A percentile compares a stretch with the other conserved stretches of the same genome.
phyloP scores from a whole-genome alignment of 2,113 vertebrate species.

The Halcyon malimbica region DNA sequence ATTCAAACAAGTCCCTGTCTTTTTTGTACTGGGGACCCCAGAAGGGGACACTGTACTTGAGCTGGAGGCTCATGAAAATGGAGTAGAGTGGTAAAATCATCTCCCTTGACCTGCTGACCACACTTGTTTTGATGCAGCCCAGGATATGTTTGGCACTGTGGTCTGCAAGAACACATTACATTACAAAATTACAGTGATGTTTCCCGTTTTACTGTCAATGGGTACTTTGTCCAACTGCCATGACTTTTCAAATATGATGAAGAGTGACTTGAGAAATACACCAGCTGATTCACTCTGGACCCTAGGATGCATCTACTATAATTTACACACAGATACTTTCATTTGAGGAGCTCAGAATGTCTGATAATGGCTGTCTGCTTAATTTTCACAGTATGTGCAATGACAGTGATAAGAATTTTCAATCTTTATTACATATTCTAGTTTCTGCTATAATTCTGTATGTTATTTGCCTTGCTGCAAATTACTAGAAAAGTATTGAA shows the following conservation, averaged over 20 bases:
- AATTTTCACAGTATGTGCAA: neutral
- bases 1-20: neutral
- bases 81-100: neutral
- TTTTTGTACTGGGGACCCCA: neutral
- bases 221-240: neutral
- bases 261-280: neutral
- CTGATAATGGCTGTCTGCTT: neutral
- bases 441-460: neutral
- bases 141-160: neutral
- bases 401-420: neutral
- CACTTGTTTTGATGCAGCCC: too few species aligned
- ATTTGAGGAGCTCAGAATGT: neutral
- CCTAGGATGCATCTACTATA: neutral
- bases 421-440: neutral
- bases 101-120: too few species aligned
- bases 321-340: neutral
- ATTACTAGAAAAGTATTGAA: neutral
- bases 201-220: neutral
- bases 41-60: neutral
- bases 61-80: fast-evolving
- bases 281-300: neutral
- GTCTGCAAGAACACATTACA: neutral
- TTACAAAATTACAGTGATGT: neutral
- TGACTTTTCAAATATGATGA: neutral
- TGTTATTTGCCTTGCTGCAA: neutral